Conservation (phyloP, 1,140 invertebrate species). For the Bombus vancouverensis region DNA sequence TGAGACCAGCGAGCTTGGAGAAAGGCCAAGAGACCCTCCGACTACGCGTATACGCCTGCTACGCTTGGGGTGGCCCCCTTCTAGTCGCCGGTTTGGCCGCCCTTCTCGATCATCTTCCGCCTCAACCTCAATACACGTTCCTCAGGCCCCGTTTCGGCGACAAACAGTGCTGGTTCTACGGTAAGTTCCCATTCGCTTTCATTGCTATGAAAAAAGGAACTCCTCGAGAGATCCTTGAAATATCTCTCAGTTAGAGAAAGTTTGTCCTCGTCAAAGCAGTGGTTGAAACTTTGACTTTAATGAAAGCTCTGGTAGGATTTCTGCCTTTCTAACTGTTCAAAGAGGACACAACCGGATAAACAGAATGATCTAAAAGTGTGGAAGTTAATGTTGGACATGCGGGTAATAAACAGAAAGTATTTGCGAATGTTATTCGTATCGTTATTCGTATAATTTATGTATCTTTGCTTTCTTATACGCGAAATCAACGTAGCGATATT, state of each 20-base stretch:
- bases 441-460: no score
- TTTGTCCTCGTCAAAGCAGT: constrained; percentile 13
- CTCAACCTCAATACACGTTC: constrained; percentile 83
- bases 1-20: constrained; percentile 91
- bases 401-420: not conserved
- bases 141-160: constrained; percentile 89
- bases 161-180: constrained; percentile 91
- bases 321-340: no score
- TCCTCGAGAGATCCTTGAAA: not conserved
- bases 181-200: constrained; percentile 74
- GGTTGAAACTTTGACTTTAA: constrained; percentile 15
- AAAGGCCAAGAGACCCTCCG: constrained; percentile 90
- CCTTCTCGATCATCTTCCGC: constrained; percentile 86
- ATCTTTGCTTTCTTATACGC: not conserved
- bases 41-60: constrained; percentile 89
- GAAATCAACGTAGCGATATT: not conserved
- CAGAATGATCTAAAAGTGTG: not conserved
- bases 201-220: not conserved
- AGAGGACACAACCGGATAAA: not conserved
- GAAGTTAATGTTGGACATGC: not conserved
- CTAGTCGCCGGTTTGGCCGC: constrained; percentile 88
- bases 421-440: not conserved
- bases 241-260: not conserved
- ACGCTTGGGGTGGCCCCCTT: constrained; percentile 91
- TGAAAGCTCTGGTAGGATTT: constrained; percentile 6